phyloP scores from a whole-genome alignment of 1,140 invertebrate species.

The Euwallacea fornicatus region DNA sequence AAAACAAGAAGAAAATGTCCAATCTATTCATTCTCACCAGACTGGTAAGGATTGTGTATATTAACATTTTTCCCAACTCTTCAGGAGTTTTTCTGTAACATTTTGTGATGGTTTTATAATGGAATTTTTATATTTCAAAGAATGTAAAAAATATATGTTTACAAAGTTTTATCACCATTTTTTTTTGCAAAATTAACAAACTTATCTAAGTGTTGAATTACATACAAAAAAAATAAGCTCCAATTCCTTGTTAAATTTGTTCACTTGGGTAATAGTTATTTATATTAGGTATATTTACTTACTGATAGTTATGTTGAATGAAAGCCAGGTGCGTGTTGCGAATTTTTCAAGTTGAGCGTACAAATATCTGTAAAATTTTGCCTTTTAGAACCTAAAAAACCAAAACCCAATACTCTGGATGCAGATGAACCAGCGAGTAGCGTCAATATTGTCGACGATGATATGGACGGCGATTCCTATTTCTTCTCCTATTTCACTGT shows the following conservation, averaged over 20 bases:
- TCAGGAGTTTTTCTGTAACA: too few species aligned
- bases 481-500: constrained; percentile 68
- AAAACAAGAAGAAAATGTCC: neutral
- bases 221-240: too few species aligned
- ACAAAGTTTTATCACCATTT: neutral
- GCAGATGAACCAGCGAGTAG: constrained; percentile 14
- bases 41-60: neutral
- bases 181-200: neutral
- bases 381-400: constrained; percentile 9
- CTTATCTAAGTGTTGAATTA: too few species aligned
- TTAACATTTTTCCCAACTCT: too few species aligned
- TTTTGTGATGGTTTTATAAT: neutral
- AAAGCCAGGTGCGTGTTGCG: too few species aligned
- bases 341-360: too few species aligned
- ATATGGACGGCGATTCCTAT: constrained; percentile 56
- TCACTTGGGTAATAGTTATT: too few species aligned
- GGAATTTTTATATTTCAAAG: neutral
- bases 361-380: neutral
- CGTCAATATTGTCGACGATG: constrained; percentile 22
- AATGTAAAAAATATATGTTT: neutral
- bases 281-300: too few species aligned
- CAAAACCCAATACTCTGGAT: constrained; percentile 28
- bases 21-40: neutral
- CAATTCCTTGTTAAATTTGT: too few species aligned
- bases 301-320: too few species aligned